Evolutionary conservation across 2,888 invertebrate species (phyloP).

Genomic region (Euclidia mi): DNA sequence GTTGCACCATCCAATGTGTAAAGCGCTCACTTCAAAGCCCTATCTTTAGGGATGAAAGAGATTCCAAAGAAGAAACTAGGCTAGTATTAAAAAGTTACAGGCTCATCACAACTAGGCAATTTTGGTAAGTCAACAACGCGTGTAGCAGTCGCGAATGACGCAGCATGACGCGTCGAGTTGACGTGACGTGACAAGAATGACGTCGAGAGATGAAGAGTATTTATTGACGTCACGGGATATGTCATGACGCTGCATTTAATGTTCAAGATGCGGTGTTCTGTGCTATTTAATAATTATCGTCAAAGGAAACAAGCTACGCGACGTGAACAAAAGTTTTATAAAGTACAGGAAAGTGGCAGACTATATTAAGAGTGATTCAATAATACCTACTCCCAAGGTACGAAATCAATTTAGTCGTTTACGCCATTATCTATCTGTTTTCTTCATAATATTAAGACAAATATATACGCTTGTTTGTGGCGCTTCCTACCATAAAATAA

Average conservation of each 20-base stretch:
- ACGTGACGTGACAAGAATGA: constrained; percentile 68
- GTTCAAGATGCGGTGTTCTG: constrained; percentile 36
- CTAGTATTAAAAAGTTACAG: constrained; percentile 64
- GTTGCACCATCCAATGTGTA: constrained; percentile 18
- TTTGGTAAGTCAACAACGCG: constrained; percentile 77
- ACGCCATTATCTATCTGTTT: too few relatives aligned
- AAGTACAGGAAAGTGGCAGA: not conserved
- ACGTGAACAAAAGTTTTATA: constrained; percentile 6
- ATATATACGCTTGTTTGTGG: too few relatives aligned
- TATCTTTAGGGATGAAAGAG: constrained; percentile 53
- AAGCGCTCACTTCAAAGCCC: constrained; percentile 44
- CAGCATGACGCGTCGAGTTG: constrained; percentile 64
- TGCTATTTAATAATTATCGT: constrained; percentile 34
- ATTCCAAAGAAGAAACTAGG: constrained; percentile 63
- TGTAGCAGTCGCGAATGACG: constrained; percentile 69
- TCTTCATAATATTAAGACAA: too few relatives aligned
- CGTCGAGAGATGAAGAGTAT: constrained; percentile 68
- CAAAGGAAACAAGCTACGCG: constrained; percentile 20
- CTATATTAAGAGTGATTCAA: not conserved
- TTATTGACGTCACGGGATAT: constrained; percentile 70
- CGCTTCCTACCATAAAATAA: too few relatives aligned
- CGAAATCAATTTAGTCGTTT: too few relatives aligned
- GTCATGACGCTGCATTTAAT: constrained; percentile 56
- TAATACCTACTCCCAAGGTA: too few relatives aligned
- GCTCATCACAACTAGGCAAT: constrained; percentile 76